Evolutionary conservation across 2,888 invertebrate species (phyloP).

Genomic region (Venusia cambrica): DNA sequence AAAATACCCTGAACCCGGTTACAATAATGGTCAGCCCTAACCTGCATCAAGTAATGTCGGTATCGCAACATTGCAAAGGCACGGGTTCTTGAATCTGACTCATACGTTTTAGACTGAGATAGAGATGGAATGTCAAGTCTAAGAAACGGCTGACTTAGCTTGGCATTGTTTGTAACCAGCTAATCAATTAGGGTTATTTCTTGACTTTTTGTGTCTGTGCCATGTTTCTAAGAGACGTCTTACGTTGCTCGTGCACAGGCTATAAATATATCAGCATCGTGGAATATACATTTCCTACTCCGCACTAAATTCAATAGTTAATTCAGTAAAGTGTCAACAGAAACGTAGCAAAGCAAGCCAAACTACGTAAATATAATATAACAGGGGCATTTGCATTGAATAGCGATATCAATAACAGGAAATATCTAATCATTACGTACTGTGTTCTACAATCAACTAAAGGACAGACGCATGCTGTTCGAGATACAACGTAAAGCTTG

Average conservation of each 20-base stretch:
- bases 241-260: constrained; percentile 11
- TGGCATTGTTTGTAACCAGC: constrained; percentile 4
- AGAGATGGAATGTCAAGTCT: constrained; percentile 5
- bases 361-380: constrained; percentile 1
- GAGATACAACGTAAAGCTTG: constrained; percentile 12
- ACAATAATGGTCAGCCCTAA: constrained; percentile 20
- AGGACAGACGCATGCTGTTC: constrained; percentile 24
- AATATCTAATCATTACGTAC: constrained; percentile 23
- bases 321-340: constrained; percentile 2
- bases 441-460: constrained; percentile 22
- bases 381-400: constrained; percentile 8
- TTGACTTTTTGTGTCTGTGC: constrained; percentile 2
- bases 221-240: constrained; percentile 18
- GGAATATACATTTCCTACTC: constrained; percentile 12
- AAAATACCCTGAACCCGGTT: no score
- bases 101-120: constrained; percentile 1
- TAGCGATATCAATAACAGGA: constrained; percentile 30
- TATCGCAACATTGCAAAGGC: constrained; percentile 11
- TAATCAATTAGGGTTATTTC: constrained; percentile 13
- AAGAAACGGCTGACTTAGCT: not conserved
- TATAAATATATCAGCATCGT: constrained; percentile 23
- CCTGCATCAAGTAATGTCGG: constrained; percentile 8
- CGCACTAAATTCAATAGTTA: constrained; percentile 3
- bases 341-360: constrained; percentile 1
- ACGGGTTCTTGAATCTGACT: constrained; percentile 10